Conservation (phyloP, 2,797 vertebrate genomes). For the Halcyon badia region DNA sequence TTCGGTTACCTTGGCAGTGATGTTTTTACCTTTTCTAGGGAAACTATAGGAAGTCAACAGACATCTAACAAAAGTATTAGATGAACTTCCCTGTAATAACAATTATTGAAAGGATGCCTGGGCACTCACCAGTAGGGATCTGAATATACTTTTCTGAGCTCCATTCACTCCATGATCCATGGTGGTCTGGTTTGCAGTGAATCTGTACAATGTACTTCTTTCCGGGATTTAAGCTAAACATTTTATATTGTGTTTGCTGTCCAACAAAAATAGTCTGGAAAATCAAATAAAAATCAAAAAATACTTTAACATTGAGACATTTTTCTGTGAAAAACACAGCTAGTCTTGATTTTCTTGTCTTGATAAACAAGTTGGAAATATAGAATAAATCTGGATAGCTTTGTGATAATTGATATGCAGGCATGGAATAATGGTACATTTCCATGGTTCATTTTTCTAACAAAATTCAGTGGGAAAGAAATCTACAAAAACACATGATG, state of each 20-base stretch:
- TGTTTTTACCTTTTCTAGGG: not conserved
- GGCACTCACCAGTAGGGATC: constrained; percentile 88
- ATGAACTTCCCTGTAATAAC: not conserved
- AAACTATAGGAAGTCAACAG: not conserved
- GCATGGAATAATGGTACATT: not conserved
- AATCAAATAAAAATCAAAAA: constrained; percentile 3
- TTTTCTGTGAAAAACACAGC: not conserved
- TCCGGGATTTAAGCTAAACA: constrained; percentile 86
- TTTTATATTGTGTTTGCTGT: constrained; percentile 86
- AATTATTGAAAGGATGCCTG: not conserved
- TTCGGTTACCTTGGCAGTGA: not conserved
- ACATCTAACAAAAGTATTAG: not conserved
- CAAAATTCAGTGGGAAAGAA: not conserved
- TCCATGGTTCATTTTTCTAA: not conserved
- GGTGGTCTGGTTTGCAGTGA: constrained; percentile 87
- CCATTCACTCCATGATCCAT: constrained; percentile 91
- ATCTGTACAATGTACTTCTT: constrained; percentile 86
- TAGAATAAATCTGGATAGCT: not conserved
- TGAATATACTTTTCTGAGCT: constrained; percentile 79
- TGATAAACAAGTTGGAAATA: not conserved
- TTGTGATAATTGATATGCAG: not conserved
- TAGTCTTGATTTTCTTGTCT: not conserved
- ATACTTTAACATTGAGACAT: not conserved
- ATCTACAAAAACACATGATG: not conserved
- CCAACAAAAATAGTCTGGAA: constrained; percentile 86